A percentile compares a stretch with the other conserved stretches of the same genome.
These are phyloP conservation scores for Alcis repandata DNA, from an alignment of 2,888 invertebrate species.

Conservation along the genomic window DNA sequence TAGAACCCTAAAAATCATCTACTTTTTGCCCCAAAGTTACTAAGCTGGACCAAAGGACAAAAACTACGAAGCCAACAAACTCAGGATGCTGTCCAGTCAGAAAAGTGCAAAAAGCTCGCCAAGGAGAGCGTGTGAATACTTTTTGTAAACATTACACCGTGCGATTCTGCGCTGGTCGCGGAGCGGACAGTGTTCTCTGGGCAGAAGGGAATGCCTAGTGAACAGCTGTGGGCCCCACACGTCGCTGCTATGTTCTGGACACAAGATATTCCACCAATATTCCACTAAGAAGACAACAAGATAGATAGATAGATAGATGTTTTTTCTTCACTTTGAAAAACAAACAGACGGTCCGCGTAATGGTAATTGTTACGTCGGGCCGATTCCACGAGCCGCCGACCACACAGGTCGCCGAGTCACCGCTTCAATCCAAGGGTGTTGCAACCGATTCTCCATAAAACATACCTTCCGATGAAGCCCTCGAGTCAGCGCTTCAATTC, in stretches of 20 bases:
- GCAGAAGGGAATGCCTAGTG: conserved; percentile 44
- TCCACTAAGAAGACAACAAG: neutral
- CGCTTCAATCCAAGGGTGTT: no score
- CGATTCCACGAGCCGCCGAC: no score
- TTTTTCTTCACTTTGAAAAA: no score
- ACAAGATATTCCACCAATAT: no score
- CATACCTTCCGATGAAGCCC: no score
- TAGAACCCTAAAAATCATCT: neutral
- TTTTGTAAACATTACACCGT: conserved; percentile 26
- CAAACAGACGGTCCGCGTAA: no score
- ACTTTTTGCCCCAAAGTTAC: neutral
- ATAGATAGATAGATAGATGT: no score
- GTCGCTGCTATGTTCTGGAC: conserved; percentile 16
- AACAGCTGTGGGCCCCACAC: conserved; percentile 42
- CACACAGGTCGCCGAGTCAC: no score
- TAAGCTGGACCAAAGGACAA: neutral
- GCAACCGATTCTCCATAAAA: no score
- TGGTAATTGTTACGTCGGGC: no score
- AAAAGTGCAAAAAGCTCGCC: conserved; percentile 20
- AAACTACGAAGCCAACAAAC: conserved; percentile 9
- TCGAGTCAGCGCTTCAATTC: no score
- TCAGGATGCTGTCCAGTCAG: conserved; percentile 11
- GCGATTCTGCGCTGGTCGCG: conserved; percentile 31
- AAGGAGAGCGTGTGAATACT: conserved; percentile 12
- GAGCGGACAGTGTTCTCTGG: conserved; percentile 34